These are phyloP conservation scores for Dasypolia templi DNA, from an alignment of 2,888 invertebrate genomes.

Conservation along the genomic window DNA sequence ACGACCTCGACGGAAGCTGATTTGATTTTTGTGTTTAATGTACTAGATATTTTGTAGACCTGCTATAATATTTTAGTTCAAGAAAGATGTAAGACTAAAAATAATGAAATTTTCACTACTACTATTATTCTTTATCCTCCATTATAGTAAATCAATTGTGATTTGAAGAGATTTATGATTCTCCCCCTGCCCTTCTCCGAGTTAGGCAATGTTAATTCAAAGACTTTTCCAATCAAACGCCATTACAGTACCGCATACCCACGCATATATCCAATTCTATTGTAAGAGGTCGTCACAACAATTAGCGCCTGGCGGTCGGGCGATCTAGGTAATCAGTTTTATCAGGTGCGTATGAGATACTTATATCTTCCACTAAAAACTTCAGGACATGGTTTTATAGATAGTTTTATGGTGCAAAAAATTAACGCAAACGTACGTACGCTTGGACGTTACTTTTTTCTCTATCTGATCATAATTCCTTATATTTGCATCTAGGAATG, in stretches of 20 bases:
- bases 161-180: background rate
- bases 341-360: background rate
- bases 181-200: no score
- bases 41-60: background rate
- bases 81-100: background rate
- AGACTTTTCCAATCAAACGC: background rate
- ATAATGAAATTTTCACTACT: background rate
- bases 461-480: no score
- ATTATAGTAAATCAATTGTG: background rate
- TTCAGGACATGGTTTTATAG: background rate
- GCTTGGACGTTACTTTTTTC: background rate
- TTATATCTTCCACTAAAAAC: background rate
- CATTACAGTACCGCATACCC: background rate
- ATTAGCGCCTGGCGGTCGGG: background rate
- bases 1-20: background rate
- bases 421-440: background rate
- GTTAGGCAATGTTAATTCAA: background rate
- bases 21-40: background rate
- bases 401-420: no score
- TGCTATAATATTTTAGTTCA: background rate
- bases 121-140: background rate
- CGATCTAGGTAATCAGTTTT: background rate
- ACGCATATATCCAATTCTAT: background rate
- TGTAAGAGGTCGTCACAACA: conserved; percentile 1
- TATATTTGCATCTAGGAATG: no score